Evolutionary conservation across 2,797 vertebrate species (phyloP).

Genomic region (Zenarchopterus dispar): DNA sequence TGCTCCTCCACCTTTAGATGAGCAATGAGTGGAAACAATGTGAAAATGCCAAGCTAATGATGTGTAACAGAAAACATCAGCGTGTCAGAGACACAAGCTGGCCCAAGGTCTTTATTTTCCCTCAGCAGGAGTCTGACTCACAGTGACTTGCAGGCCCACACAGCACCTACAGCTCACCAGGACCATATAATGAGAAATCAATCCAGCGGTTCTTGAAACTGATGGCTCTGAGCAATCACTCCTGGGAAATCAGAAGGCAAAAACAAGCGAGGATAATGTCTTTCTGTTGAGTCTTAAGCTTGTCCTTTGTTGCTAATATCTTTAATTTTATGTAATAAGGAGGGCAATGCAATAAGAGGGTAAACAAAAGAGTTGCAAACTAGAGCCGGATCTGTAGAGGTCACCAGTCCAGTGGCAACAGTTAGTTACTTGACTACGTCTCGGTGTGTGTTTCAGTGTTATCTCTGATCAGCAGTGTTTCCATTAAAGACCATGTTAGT

Average conservation of each 20-base stretch:
- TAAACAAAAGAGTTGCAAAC: too few relatives aligned
- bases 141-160: conserved; percentile 3
- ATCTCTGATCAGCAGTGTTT: too few relatives aligned
- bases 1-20: too few relatives aligned
- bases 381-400: too few relatives aligned
- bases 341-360: neutral
- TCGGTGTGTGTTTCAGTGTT: neutral
- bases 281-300: too few relatives aligned
- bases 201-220: conserved; percentile 11
- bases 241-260: conserved; percentile 18
- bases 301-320: too few relatives aligned
- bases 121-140: neutral
- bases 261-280: conserved; percentile 8
- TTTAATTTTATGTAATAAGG: conserved; percentile 7
- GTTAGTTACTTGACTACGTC: neutral
- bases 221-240: conserved; percentile 29
- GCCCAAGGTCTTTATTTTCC: neutral
- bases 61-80: neutral
- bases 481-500: too few relatives aligned
- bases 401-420: too few relatives aligned
- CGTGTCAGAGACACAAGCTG: conserved; percentile 1
- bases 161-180: conserved; percentile 4
- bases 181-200: conserved; percentile 36
- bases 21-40: neutral
- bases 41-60: neutral